Percentiles rank a stretch among this genome's conserved stretches.
Conservation (phyloP, 2,113 vertebrate species). For the Toxotes chatareus region DNA sequence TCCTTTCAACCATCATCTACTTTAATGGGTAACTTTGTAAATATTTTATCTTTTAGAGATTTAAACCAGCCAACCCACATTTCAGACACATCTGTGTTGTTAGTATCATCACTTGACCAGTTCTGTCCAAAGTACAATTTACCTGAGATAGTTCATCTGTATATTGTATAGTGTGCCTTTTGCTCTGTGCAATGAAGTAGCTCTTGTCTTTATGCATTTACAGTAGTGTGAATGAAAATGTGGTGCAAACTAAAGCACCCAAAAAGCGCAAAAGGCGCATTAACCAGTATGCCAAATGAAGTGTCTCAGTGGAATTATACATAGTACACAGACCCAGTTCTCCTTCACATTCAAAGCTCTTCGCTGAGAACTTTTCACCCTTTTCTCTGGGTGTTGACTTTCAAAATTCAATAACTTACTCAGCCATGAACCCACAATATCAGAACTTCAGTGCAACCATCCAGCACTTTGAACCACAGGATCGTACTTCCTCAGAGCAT, state of each 20-base stretch:
- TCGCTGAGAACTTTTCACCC: conserved; percentile 24
- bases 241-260: neutral
- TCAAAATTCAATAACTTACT: conserved; percentile 40
- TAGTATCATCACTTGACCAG: neutral
- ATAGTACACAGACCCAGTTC: conserved; percentile 1
- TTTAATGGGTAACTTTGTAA: neutral
- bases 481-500: conserved; percentile 8
- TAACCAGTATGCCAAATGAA: neutral
- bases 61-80: neutral
- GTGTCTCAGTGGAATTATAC: conserved; percentile 16
- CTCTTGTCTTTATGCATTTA: neutral
- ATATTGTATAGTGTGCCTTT: neutral
- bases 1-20: neutral
- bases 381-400: conserved; percentile 43
- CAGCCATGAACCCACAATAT: conserved; percentile 36
- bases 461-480: conserved; percentile 16
- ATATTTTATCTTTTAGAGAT: neutral
- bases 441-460: conserved; percentile 28
- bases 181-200: neutral
- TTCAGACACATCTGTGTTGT: neutral
- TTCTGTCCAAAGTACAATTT: neutral
- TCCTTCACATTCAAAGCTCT: neutral
- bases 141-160: neutral
- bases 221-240: neutral
- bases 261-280: neutral